A percentile compares a stretch with the other conserved stretches of the same genome.
These are phyloP conservation scores for Drosophila bipectinata DNA, from an alignment of 1,140 invertebrate genomes.

Conservation along the genomic window DNA sequence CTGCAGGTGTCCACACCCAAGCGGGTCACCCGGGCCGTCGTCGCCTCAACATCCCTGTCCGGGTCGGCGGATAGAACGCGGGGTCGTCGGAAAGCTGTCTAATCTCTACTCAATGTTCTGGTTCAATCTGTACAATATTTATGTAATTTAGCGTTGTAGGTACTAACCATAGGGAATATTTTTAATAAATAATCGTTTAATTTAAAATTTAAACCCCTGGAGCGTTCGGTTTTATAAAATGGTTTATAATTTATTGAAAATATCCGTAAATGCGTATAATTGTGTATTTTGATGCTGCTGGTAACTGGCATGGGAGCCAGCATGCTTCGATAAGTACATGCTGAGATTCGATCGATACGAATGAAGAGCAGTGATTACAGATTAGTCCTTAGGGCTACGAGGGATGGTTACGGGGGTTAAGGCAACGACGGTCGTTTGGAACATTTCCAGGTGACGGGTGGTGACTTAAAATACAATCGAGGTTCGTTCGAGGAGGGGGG, in stretches of 20 bases:
- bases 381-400: slow-evolving; percentile 46
- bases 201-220: not conserved
- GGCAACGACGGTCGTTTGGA: slow-evolving; percentile 51
- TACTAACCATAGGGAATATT: not conserved
- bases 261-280: slow-evolving; percentile 30
- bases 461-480: not conserved
- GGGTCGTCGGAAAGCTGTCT: slow-evolving; percentile 11
- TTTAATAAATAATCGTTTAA: slow-evolving; percentile 2
- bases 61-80: slow-evolving; percentile 9
- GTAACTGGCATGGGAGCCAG: slow-evolving; percentile 16
- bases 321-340: slow-evolving; percentile 68
- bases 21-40: slow-evolving; percentile 35
- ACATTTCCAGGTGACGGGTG: slow-evolving; percentile 23
- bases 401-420: slow-evolving; percentile 38
- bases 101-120: not conserved
- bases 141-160: not conserved
- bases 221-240: slow-evolving; percentile 9
- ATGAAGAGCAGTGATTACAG: slow-evolving; percentile 57
- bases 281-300: slow-evolving; percentile 27
- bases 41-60: slow-evolving; percentile 1
- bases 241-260: slow-evolving; percentile 40
- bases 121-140: not conserved
- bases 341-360: slow-evolving; percentile 68
- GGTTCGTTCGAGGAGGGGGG: not conserved
- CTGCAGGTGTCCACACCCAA: slow-evolving; percentile 56